Conservation (phyloP, 2,113 vertebrate species). For the Neodontobutis hainanensis region DNA sequence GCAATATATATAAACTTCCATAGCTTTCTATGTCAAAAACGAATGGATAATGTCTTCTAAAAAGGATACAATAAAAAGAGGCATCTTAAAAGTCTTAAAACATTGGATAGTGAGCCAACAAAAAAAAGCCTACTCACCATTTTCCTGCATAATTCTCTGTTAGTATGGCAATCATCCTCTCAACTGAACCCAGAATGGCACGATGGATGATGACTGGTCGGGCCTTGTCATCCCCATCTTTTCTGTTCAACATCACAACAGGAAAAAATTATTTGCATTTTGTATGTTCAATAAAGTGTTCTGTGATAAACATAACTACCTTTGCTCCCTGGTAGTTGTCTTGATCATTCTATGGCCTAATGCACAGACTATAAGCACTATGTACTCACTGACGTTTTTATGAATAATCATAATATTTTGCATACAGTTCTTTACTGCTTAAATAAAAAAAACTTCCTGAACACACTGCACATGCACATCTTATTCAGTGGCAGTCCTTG, state of each 20-base stretch:
- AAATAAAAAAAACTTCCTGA: neutral
- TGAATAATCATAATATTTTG: neutral
- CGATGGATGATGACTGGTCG: slow-evolving; percentile 95
- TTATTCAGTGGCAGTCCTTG: slow-evolving; percentile 19
- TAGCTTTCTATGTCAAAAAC: neutral
- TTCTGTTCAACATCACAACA: slow-evolving; percentile 74
- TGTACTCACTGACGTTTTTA: neutral
- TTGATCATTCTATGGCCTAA: neutral
- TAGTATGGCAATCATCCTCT: slow-evolving; percentile 95
- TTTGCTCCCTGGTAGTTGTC: too few relatives aligned
- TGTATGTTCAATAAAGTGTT: neutral
- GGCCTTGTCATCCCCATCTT: slow-evolving; percentile 87
- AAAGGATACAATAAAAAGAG: too few relatives aligned
- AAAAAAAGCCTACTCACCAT: slow-evolving; percentile 82
- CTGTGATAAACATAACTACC: neutral
- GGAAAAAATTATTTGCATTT: neutral
- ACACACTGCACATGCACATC: neutral
- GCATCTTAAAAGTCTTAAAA: too few relatives aligned
- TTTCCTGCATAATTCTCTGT: slow-evolving; percentile 93
- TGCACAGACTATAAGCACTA: neutral
- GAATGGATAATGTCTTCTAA: neutral
- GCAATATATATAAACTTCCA: neutral
- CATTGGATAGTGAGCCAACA: too few relatives aligned
- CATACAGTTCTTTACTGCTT: slow-evolving; percentile 1
- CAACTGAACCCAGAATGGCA: slow-evolving; percentile 91